phyloP scores from a whole-genome alignment of 2,113 vertebrate genomes.

The Athene cunicularia region DNA sequence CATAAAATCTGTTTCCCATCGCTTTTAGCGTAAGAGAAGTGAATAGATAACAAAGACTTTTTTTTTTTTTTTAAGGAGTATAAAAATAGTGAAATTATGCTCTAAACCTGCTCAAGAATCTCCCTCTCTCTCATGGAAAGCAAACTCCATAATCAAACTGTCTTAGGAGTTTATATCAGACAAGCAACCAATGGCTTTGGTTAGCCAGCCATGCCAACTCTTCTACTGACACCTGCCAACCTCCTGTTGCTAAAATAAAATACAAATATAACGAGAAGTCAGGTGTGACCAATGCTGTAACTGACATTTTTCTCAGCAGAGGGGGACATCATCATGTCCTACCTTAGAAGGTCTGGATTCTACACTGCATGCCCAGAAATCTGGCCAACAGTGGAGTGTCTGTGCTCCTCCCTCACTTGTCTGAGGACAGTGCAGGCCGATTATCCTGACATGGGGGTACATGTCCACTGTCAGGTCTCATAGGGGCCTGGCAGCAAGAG shows the following conservation, averaged over 20 bases:
- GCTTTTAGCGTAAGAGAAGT: neutral
- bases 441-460: constrained; percentile 67
- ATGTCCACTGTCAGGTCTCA: constrained; percentile 71
- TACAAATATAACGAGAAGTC: constrained; percentile 43
- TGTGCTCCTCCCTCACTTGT: constrained; percentile 71
- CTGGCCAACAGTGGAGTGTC: constrained; percentile 66
- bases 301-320: constrained; percentile 65
- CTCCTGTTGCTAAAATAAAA: constrained; percentile 30
- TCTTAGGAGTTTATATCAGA: neutral
- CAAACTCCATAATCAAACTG: neutral
- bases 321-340: constrained; percentile 67
- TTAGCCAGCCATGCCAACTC: neutral
- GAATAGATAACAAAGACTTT: neutral
- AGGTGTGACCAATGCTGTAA: constrained; percentile 21
- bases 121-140: neutral
- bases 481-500: constrained; percentile 70
- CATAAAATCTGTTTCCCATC: neutral
- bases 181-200: neutral
- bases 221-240: constrained; percentile 1
- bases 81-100: neutral
- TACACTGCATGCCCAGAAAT: constrained; percentile 76
- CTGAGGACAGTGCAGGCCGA: constrained; percentile 65
- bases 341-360: constrained; percentile 71
- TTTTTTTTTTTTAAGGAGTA: neutral
- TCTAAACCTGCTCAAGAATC: constrained; percentile 21